A percentile compares a stretch with the other conserved stretches of the same genome.
phyloP scores from a whole-genome alignment of 1,140 invertebrate species.

The Campoletis sonorensis region DNA sequence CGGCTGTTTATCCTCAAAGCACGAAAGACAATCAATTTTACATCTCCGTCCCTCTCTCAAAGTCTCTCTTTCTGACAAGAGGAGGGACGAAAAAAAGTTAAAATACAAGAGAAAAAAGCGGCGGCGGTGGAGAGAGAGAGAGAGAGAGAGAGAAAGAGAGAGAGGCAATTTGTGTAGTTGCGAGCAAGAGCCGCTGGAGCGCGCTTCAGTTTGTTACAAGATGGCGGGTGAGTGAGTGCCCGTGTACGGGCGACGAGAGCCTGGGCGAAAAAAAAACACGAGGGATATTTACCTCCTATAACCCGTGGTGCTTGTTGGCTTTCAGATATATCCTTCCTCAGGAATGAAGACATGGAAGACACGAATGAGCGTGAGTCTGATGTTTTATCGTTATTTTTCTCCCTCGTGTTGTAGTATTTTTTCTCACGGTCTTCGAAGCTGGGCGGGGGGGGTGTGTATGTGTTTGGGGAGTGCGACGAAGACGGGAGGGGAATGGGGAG shows the following conservation, averaged over 20 bases:
- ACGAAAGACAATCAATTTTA: too few relatives aligned
- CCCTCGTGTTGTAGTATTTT: slow-evolving; percentile 23
- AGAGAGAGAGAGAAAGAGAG: too few relatives aligned
- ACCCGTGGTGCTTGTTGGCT: slow-evolving; percentile 72
- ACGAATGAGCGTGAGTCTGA: slow-evolving; percentile 68
- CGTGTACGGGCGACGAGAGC: slow-evolving; percentile 66
- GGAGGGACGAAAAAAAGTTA: too few relatives aligned
- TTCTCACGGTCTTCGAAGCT: not conserved
- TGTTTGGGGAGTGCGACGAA: not conserved
- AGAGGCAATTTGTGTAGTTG: slow-evolving; percentile 30
- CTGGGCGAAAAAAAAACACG: slow-evolving; percentile 67
- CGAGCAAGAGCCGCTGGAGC: slow-evolving; percentile 58
- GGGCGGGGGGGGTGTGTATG: slow-evolving; percentile 4
- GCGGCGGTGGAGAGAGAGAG: not conserved
- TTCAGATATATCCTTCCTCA: slow-evolving; percentile 74
- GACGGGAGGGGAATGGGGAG: not conserved
- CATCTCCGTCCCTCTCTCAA: too few relatives aligned
- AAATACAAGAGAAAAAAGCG: not conserved
- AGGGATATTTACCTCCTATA: slow-evolving; percentile 67
- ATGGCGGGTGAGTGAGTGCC: slow-evolving; percentile 77
- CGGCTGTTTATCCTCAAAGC: too few relatives aligned
- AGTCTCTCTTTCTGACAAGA: too few relatives aligned
- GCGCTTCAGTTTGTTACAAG: slow-evolving; percentile 75
- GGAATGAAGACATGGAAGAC: slow-evolving; percentile 68
- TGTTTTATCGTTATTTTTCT: slow-evolving; percentile 45